Evolutionary conservation across 1,140 invertebrate species (phyloP).

Genomic region (Ceratina calcarata): DNA sequence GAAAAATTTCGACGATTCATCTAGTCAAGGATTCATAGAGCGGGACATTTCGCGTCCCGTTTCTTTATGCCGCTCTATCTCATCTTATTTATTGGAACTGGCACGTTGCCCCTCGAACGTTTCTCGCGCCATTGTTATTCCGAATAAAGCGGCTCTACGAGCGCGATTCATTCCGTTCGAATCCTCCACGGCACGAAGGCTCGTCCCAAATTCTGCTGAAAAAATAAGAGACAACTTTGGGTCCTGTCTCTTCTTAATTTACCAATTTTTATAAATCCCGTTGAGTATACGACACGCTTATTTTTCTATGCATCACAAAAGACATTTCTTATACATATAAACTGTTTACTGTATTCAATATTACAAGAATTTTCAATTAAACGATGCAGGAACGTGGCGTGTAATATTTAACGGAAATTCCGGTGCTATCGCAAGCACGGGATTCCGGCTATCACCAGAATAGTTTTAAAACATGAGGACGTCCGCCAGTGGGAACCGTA

Average conservation of each 20-base stretch:
- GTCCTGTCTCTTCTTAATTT: neutral
- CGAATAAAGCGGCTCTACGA: slow-evolving; percentile 48
- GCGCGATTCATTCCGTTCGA: slow-evolving; percentile 50
- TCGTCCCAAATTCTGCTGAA: slow-evolving; percentile 26
- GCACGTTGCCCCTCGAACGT: slow-evolving; percentile 42
- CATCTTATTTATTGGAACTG: slow-evolving; percentile 60
- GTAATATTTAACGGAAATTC: neutral
- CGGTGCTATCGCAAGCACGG: neutral
- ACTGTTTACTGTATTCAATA: too few species aligned
- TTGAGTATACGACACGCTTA: too few species aligned
- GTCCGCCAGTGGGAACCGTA: neutral
- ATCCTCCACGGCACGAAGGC: slow-evolving; percentile 32
- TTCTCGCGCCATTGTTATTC: slow-evolving; percentile 53
- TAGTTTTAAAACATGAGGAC: slow-evolving; percentile 6
- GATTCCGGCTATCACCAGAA: neutral
- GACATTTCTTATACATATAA: too few species aligned
- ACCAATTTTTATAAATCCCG: too few species aligned
- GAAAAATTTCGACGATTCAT: slow-evolving; percentile 26
- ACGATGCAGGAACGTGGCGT: neutral
- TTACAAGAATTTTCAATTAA: too few species aligned
- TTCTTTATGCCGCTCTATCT: slow-evolving; percentile 32
- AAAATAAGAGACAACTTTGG: neutral
- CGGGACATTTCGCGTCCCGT: slow-evolving; percentile 7
- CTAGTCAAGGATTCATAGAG: neutral
- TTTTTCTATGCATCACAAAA: too few species aligned